Evolutionary conservation across 1,140 invertebrate genomes (phyloP).

Genomic region (Mizuhopecten yessoensis): DNA sequence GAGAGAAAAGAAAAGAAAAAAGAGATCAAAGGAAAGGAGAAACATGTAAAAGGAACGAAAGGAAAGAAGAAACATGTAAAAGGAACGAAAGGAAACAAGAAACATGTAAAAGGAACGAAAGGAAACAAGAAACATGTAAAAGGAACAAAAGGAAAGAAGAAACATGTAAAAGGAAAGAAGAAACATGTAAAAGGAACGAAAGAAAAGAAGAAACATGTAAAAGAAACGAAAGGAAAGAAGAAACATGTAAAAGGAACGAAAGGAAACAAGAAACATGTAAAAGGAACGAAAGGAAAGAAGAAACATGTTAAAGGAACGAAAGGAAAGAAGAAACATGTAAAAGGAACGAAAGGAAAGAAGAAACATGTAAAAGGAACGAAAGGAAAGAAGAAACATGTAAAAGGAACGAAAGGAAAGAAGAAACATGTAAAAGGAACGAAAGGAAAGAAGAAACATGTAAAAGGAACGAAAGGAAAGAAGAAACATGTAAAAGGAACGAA

Average conservation of each 20-base stretch:
- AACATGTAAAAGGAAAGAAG: not conserved
- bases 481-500: too few relatives aligned
- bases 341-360: not conserved
- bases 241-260: not conserved
- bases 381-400: too few relatives aligned
- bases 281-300: not conserved
- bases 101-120: not conserved
- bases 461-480: too few relatives aligned
- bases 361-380: too few relatives aligned
- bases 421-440: too few relatives aligned
- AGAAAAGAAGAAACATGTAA: not conserved
- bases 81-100: not conserved
- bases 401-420: too few relatives aligned
- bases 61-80: not conserved
- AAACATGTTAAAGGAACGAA: not conserved
- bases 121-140: not conserved
- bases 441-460: too few relatives aligned
- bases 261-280: not conserved
- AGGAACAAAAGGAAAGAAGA: not conserved
- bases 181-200: not conserved
- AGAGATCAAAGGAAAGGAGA: not conserved
- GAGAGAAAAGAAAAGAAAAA: not conserved
- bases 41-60: not conserved
- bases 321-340: not conserved
- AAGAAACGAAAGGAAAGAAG: not conserved